phyloP scores from a whole-genome alignment of 1,140 invertebrate species.

The Lysiphlebus fabarum region DNA sequence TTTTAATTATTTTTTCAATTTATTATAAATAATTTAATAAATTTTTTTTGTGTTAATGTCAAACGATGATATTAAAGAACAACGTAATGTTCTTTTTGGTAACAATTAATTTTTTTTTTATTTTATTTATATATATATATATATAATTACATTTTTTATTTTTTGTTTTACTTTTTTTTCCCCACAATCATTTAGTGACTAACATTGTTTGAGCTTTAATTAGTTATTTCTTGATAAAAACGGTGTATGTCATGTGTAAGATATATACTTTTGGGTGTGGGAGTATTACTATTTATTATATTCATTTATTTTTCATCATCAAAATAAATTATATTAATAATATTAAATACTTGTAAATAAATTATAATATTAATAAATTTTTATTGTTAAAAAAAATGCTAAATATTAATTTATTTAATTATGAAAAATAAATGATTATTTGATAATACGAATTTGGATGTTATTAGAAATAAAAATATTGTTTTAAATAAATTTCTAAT shows the following conservation, averaged over 20 bases:
- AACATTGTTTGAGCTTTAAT: slow-evolving; percentile 58
- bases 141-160: slow-evolving; percentile 10
- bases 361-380: too few species aligned
- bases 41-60: slow-evolving; percentile 28
- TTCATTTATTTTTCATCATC: slow-evolving; percentile 16
- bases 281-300: slow-evolving; percentile 35
- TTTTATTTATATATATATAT: too few species aligned
- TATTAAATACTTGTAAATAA: neutral
- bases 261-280: slow-evolving; percentile 55
- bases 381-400: neutral
- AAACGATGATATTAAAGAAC: slow-evolving; percentile 36
- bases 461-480: neutral
- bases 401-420: neutral
- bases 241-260: slow-evolving; percentile 58
- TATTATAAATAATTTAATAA: too few species aligned
- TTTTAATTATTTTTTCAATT: too few species aligned
- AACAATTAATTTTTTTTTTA: slow-evolving; percentile 15
- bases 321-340: slow-evolving; percentile 1
- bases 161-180: slow-evolving; percentile 42
- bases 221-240: slow-evolving; percentile 51
- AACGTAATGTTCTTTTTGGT: slow-evolving; percentile 43
- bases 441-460: slow-evolving; percentile 6
- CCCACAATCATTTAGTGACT: slow-evolving; percentile 56
- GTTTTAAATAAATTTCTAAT: slow-evolving; percentile 3
- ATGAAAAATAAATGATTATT: slow-evolving; percentile 14